Percentiles rank a stretch among this genome's conserved stretches.
Conservation (phyloP, 2,888 invertebrate genomes). For the Dorcus hopei region DNA sequence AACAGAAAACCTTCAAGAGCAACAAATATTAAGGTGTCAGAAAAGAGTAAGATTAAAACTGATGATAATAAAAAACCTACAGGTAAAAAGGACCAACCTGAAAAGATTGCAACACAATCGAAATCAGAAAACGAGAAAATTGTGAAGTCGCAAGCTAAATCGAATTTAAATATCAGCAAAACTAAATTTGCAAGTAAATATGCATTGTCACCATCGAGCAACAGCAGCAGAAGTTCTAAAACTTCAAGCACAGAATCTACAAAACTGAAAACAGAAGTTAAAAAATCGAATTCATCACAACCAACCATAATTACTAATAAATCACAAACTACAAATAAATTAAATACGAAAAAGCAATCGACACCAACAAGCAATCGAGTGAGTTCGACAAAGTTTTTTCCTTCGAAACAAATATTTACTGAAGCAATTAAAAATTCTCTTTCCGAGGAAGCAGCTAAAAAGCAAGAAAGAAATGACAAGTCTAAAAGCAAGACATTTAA, state of each 20-base stretch:
- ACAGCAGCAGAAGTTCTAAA: slow-evolving; percentile 1
- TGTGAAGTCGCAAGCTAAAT: slow-evolving; percentile 9
- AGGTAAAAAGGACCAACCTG: slow-evolving; percentile 2
- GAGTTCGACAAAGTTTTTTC: slow-evolving; percentile 43
- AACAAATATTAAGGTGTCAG: slow-evolving; percentile 12
- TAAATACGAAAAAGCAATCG: background rate
- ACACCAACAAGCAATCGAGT: slow-evolving; percentile 32
- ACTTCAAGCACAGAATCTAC: background rate
- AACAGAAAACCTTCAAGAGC: slow-evolving; percentile 3
- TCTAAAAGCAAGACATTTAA: background rate
- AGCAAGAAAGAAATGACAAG: slow-evolving; percentile 20
- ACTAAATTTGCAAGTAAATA: slow-evolving; percentile 3
- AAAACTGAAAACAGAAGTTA: no score
- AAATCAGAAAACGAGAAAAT: slow-evolving; percentile 17
- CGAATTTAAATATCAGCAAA: background rate
- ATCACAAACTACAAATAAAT: background rate
- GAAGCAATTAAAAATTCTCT: slow-evolving; percentile 32
- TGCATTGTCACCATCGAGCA: background rate
- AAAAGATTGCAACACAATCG: slow-evolving; percentile 8
- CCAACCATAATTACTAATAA: background rate
- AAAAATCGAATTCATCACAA: no score
- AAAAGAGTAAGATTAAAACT: slow-evolving; percentile 11
- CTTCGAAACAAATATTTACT: slow-evolving; percentile 41
- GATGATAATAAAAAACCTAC: slow-evolving; percentile 5
- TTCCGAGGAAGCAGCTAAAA: slow-evolving; percentile 6